phyloP scores from a whole-genome alignment of 2,888 invertebrate genomes.

The Dasysyrphus tricinctus region DNA sequence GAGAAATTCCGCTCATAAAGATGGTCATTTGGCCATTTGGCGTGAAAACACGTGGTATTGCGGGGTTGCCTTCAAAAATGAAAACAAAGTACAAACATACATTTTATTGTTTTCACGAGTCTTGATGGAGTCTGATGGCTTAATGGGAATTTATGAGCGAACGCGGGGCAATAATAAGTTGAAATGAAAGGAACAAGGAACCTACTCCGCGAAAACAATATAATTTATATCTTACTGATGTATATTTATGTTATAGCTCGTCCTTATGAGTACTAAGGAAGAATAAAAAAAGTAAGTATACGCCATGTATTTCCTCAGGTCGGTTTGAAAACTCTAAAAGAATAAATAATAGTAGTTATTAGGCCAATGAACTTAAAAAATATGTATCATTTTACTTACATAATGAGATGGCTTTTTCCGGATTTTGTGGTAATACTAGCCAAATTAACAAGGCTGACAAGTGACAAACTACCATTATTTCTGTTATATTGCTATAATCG shows the following conservation, averaged over 20 bases:
- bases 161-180: conserved; percentile 61
- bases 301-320: conserved; percentile 19
- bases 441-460: too few relatives aligned
- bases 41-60: conserved; percentile 16
- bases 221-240: not conserved
- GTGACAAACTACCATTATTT: too few relatives aligned
- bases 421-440: not conserved
- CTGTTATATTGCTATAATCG: too few relatives aligned
- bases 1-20: conserved; percentile 31
- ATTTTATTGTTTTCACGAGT: conserved; percentile 29
- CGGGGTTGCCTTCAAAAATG: conserved; percentile 29
- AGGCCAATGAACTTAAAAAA: not conserved
- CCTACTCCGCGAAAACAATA: conserved; percentile 21
- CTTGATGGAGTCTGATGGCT: conserved; percentile 25
- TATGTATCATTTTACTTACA: not conserved
- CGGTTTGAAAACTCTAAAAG: not conserved
- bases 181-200: conserved; percentile 10
- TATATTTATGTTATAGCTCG: not conserved
- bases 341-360: not conserved
- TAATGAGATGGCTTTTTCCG: not conserved
- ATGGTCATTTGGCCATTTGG: conserved; percentile 27
- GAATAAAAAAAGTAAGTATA: conserved; percentile 44
- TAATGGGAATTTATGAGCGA: conserved; percentile 60
- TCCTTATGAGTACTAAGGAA: not conserved
- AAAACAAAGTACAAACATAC: conserved; percentile 16